These are phyloP conservation scores for Mystacides longicornis DNA, from an alignment of 2,888 invertebrate species.

Conservation along the genomic window DNA sequence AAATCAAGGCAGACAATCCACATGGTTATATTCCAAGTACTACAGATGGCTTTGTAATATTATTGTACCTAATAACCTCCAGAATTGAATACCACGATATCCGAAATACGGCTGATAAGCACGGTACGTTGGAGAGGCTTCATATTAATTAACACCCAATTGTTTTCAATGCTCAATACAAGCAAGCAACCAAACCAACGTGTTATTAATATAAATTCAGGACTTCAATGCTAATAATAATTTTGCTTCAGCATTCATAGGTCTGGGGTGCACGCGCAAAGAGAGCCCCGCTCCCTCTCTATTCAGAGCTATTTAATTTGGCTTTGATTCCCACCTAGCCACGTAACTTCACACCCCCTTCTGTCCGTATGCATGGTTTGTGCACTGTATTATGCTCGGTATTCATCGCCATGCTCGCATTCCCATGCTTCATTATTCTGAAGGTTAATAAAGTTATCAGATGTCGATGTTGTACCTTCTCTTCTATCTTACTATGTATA, in stretches of 20 bases:
- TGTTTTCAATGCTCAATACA: slow-evolving; percentile 23
- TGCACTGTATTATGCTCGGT: not conserved
- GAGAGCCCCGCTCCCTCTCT: not conserved
- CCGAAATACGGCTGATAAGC: too few relatives aligned
- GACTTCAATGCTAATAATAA: too few relatives aligned
- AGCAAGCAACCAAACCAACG: slow-evolving; percentile 7
- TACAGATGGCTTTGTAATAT: too few relatives aligned
- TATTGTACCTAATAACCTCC: too few relatives aligned
- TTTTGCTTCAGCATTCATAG: too few relatives aligned
- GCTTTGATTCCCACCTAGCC: slow-evolving; percentile 19
- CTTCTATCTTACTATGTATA: too few relatives aligned
- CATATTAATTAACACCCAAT: slow-evolving; percentile 26
- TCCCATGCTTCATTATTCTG: not conserved
- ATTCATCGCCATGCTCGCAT: not conserved
- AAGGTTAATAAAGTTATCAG: not conserved
- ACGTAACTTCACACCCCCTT: not conserved
- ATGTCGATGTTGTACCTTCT: not conserved
- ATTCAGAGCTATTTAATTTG: slow-evolving; percentile 8
- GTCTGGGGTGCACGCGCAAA: slow-evolving; percentile 4
- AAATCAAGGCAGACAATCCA: too few relatives aligned
- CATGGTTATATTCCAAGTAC: too few relatives aligned
- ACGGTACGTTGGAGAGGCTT: too few relatives aligned
- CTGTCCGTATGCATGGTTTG: not conserved
- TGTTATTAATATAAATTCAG: too few relatives aligned
- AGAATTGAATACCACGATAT: too few relatives aligned